These are phyloP conservation scores for Hippocampus barbouri DNA, from an alignment of 2,113 vertebrate species.

Conservation along the genomic window DNA sequence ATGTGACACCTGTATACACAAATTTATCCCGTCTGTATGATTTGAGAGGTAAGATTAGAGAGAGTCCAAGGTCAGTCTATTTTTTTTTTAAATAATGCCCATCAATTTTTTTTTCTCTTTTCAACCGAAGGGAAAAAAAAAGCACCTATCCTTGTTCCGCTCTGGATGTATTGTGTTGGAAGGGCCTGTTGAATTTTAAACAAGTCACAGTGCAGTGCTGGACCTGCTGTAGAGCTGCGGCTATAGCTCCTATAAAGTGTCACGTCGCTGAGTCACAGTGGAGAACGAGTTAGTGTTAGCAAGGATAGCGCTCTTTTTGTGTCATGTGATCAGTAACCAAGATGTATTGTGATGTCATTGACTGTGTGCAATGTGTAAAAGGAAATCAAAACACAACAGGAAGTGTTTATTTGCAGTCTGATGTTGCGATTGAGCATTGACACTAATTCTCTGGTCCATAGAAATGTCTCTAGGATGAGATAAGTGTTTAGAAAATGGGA, in stretches of 20 bases:
- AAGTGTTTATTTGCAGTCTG: too few relatives aligned
- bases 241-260: neutral
- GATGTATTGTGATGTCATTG: neutral
- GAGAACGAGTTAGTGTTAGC: neutral
- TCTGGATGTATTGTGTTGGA: constrained; percentile 27
- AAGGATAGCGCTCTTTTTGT: neutral
- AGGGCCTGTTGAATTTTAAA: constrained; percentile 62
- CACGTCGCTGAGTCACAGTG: neutral
- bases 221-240: neutral
- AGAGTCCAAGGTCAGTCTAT: constrained; percentile 20
- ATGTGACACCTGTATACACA: neutral
- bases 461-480: too few relatives aligned
- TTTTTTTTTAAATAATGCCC: constrained; percentile 32
- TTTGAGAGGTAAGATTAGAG: constrained; percentile 14
- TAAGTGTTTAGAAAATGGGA: too few relatives aligned
- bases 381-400: neutral
- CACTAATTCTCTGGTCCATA: too few relatives aligned
- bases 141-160: constrained; percentile 28
- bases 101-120: constrained; percentile 18
- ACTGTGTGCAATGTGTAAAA: neutral
- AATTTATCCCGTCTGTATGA: neutral
- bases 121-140: constrained; percentile 21
- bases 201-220: constrained; percentile 17
- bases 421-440: too few relatives aligned
- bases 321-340: neutral